Evolutionary conservation across 2,113 vertebrate genomes (phyloP).

Genomic region (Lophochroa leadbeateri): DNA sequence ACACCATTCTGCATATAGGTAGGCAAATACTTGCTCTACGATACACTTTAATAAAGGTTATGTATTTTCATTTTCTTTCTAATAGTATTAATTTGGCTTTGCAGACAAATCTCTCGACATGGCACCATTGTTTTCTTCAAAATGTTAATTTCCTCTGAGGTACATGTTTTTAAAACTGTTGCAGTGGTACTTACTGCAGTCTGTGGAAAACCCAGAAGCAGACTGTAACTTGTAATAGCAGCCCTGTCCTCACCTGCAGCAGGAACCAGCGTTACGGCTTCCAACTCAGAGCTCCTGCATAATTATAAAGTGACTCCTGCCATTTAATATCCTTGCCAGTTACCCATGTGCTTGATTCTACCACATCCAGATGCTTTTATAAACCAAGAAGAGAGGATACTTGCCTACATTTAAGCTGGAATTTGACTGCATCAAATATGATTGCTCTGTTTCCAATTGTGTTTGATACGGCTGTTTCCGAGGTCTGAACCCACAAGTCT

Average conservation of each 20-base stretch:
- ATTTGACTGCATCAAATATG: background rate
- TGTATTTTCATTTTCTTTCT: background rate
- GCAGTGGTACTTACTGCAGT: background rate
- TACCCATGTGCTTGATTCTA: background rate
- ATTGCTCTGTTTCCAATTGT: background rate
- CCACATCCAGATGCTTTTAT: background rate
- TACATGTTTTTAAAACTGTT: background rate
- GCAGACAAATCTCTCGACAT: background rate
- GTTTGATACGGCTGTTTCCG: background rate
- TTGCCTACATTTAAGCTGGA: background rate
- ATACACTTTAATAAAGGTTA: background rate
- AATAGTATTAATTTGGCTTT: background rate
- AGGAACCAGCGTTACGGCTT: background rate
- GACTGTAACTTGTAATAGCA: background rate
- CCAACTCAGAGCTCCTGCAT: background rate
- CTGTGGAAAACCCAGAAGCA: background rate
- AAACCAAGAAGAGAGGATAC: background rate
- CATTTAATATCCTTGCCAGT: background rate
- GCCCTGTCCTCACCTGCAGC: fast-evolving
- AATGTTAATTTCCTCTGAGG: background rate
- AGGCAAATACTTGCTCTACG: background rate
- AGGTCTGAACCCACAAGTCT: background rate
- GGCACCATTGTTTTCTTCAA: background rate
- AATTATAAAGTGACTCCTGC: background rate
- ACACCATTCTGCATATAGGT: background rate